Evolutionary conservation across 1,140 invertebrate species (phyloP), one percentile per base, ranked within the genome.

Genomic region (Calosoma granatense): DNA sequence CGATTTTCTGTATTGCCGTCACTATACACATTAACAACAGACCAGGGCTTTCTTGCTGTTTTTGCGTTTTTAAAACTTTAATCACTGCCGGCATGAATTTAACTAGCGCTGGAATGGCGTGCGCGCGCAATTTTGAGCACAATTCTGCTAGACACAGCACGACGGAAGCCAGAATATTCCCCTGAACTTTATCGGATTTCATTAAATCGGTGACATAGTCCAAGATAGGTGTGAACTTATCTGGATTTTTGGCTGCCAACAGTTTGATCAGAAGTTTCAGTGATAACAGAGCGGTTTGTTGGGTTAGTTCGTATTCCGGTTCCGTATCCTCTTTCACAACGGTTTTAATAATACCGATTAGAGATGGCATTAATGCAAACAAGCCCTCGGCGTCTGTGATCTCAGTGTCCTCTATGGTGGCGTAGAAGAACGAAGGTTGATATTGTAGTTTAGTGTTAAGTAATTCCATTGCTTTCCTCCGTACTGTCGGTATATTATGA

Each of bases 111-210:
- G 79, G 71, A 12, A 94, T 78, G 0, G 87, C 82, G 60, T 90
- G 82, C 0, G 82, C 84, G 66, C 84, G 84, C 54, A 93, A 75
- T 54, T 81, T 82, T 36, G 76, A 76, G 58, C 84, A 85, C 12
- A 94, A 70, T 74, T 94, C 90, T 0, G 87, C 87, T 2, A 93
- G 74, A 66, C 90, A 92, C 20, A 94, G 75, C 15, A 90, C 78
- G 11, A 87, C 76, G 47, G 83, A 88, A 0, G 84, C 87, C 63
- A 87, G 70, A 2, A 90, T 77, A 56, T 85, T 83, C 19, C 81
- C 83, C 51, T 84, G 67, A 4, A 86, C 76, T 51, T 78, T 78
- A 54, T 80, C 67, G 1, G 67, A 77, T 58, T 76, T 77, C 20
- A 83, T 75, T 15, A 83, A 72, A 39, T 81, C 73, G 0, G 83